These are phyloP conservation scores for Tympanuchus pallidicinctus DNA, from an alignment of 2,113 vertebrate species.

Conservation along the genomic window DNA sequence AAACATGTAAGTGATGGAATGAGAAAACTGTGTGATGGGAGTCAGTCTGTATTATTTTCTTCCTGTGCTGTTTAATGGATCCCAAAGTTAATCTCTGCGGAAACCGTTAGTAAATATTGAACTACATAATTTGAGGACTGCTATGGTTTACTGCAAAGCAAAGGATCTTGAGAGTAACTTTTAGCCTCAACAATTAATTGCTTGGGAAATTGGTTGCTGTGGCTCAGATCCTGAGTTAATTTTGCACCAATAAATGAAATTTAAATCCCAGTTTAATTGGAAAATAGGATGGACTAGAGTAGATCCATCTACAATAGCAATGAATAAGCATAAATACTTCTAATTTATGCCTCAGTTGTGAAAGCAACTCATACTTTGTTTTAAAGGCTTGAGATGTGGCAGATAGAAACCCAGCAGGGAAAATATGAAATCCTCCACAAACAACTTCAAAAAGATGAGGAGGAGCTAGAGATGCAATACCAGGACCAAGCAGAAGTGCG, in stretches of 20 bases:
- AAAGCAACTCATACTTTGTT: not conserved
- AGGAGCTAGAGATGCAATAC: constrained; percentile 53
- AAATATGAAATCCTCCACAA: constrained; percentile 62
- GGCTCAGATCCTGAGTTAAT: not conserved
- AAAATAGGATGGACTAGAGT: not conserved
- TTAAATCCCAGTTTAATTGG: not conserved
- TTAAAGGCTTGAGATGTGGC: constrained; percentile 80
- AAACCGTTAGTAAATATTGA: not conserved
- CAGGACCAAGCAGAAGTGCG: constrained; percentile 50
- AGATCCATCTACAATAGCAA: not conserved
- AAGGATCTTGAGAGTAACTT: not conserved
- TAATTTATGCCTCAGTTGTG: not conserved
- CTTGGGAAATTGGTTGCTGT: not conserved
- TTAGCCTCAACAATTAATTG: not conserved
- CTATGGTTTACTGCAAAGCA: not conserved
- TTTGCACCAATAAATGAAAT: not conserved
- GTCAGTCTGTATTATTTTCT: not conserved
- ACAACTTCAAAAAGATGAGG: constrained; percentile 68
- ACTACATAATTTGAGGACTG: not conserved
- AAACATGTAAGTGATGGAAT: constrained; percentile 79
- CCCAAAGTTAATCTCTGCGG: not conserved
- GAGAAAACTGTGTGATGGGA: not conserved
- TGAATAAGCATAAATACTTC: not conserved
- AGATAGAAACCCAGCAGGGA: constrained; percentile 79
- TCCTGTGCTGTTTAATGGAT: not conserved